phyloP scores from a whole-genome alignment of 2,797 vertebrate species.

The Botia kubotai region DNA sequence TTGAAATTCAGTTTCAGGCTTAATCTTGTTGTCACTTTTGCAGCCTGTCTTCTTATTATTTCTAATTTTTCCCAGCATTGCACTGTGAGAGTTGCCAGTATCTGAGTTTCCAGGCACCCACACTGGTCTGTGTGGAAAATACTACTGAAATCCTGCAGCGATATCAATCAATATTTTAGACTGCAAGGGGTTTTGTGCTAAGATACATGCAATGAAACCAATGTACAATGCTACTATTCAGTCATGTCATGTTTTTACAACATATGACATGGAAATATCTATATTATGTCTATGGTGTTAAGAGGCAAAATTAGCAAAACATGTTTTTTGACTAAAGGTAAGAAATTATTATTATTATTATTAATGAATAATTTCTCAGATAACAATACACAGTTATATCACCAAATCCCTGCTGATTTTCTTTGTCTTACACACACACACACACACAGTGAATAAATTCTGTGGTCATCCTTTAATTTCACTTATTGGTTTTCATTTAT shows the following conservation, averaged over 20 bases:
- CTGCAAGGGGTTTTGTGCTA: not conserved
- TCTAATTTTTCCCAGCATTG: constrained; percentile 5
- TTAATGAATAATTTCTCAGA: no score
- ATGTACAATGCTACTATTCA: not conserved
- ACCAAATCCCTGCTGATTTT: not conserved
- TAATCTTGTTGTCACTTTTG: constrained; percentile 30
- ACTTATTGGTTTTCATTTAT: not conserved
- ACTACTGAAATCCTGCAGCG: not conserved
- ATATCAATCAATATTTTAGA: not conserved
- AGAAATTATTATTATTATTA: no score
- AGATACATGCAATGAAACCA: not conserved
- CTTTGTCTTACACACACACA: not conserved
- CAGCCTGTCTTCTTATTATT: constrained; percentile 27
- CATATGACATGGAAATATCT: not conserved
- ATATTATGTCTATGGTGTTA: not conserved
- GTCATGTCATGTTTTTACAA: not conserved
- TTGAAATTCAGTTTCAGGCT: constrained; percentile 50
- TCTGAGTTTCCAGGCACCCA: not conserved
- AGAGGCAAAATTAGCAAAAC: not conserved
- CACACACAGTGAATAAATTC: not conserved
- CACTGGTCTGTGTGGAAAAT: not conserved
- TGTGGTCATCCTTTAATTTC: constrained; percentile 11
- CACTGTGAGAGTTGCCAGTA: not conserved
- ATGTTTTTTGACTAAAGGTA: no score
- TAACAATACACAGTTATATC: not conserved